phyloP scores from a whole-genome alignment of 35 echinoderm and acorn worm genomes.

The Holothuria glaberrima region DNA sequence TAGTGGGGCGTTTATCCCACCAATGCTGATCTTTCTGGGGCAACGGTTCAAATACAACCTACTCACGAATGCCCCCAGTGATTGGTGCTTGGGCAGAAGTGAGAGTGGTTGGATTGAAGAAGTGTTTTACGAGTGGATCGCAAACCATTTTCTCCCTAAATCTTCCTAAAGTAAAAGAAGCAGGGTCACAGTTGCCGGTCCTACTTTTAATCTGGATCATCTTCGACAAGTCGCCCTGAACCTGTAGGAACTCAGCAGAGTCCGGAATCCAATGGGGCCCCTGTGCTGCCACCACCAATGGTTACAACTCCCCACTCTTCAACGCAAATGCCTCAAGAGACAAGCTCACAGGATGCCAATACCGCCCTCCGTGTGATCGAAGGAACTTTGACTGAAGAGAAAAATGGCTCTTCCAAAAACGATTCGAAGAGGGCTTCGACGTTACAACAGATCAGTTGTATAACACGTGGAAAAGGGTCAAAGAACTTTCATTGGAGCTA shows the following conservation, averaged over 20 bases:
- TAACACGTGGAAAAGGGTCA: background rate
- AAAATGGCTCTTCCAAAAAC: background rate
- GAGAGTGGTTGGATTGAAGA: constrained; percentile 58
- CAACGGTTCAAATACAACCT: constrained; percentile 7
- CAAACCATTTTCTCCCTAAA: constrained; percentile 43
- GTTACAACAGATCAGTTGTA: background rate
- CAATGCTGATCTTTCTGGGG: constrained; percentile 20
- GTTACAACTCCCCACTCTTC: background rate
- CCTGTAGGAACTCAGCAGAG: background rate
- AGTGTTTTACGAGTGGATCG: constrained; percentile 48
- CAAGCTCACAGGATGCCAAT: too few relatives aligned
- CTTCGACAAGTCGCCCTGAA: constrained; percentile 50
- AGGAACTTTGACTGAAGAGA: background rate
- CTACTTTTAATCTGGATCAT: constrained; percentile 45
- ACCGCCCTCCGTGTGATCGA: background rate
- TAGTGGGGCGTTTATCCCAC: background rate
- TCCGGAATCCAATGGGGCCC: background rate
- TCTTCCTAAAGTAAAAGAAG: too few relatives aligned
- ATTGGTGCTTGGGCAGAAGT: constrained; percentile 26
- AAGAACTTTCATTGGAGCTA: too few relatives aligned
- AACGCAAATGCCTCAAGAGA: background rate
- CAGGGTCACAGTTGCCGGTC: constrained; percentile 6
- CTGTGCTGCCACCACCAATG: background rate
- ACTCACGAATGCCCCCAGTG: constrained; percentile 13
- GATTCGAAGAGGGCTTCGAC: background rate